These are phyloP conservation scores for Cebus imitator DNA, from an alignment of 2,113 vertebrate species.

Conservation along the genomic window DNA sequence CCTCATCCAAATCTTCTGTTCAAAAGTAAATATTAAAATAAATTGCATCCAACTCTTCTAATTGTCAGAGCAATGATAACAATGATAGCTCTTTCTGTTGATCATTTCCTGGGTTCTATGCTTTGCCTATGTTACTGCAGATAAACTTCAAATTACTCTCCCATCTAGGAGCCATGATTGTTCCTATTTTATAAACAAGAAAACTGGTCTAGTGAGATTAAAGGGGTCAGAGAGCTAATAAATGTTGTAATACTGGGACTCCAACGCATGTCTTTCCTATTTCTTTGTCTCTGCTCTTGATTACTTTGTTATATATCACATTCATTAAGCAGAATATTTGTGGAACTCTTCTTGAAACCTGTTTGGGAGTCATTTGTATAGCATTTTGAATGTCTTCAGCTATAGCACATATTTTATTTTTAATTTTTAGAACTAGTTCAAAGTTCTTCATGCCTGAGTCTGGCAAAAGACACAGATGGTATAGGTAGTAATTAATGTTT, in stretches of 20 bases:
- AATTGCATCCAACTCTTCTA: background rate
- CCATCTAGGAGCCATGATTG: background rate
- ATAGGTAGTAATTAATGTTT: background rate
- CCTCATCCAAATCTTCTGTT: background rate
- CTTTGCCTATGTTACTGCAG: background rate
- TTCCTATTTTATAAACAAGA: background rate
- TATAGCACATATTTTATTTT: background rate
- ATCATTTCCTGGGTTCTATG: background rate
- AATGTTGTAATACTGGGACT: background rate
- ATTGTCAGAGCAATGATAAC: background rate
- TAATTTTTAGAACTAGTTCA: background rate
- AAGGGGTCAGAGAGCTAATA: background rate
- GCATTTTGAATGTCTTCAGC: background rate
- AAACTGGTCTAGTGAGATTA: background rate
- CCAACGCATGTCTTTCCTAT: background rate
- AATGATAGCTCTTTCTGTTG: background rate
- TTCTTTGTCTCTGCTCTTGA: background rate
- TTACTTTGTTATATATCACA: background rate
- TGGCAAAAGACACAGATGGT: constrained; percentile 1
- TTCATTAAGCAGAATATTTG: constrained; percentile 5
- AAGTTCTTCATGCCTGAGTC: background rate
- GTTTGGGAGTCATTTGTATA: background rate
- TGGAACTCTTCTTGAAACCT: background rate
- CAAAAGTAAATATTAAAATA: constrained; percentile 30
- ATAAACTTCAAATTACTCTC: background rate